Conservation (phyloP, 2,113 vertebrate genomes). For the Leptosomus discolor region DNA sequence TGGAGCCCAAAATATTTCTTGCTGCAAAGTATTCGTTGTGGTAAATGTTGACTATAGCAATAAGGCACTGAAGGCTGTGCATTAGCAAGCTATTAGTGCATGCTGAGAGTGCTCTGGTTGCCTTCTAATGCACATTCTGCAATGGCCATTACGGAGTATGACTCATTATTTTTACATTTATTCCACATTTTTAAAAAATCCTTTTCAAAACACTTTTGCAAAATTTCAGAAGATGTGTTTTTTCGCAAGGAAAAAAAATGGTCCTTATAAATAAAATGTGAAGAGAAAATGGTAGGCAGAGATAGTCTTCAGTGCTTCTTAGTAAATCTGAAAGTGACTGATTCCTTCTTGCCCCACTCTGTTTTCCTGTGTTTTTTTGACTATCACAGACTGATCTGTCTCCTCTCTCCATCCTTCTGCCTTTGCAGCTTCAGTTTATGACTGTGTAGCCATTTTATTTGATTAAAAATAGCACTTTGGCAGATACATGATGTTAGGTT, state of each 20-base stretch:
- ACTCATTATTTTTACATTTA: conserved; percentile 65
- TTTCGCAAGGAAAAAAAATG: not conserved
- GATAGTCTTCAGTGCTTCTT: not conserved
- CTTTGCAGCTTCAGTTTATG: not conserved
- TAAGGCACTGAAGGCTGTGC: conserved; percentile 45
- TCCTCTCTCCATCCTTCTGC: not conserved
- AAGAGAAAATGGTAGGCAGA: not conserved
- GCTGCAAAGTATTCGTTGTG: conserved; percentile 36
- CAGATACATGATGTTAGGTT: not conserved
- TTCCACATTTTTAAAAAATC: conserved; percentile 58
- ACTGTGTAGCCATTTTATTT: not conserved
- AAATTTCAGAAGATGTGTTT: conserved; percentile 1
- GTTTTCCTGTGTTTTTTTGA: not conserved
- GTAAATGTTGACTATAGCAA: conserved; percentile 58
- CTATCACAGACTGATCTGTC: not conserved
- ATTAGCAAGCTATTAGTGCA: conserved; percentile 58
- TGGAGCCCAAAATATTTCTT: conserved; percentile 61
- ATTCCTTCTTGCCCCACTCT: not conserved
- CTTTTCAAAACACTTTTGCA: conserved; percentile 41
- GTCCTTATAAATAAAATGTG: not conserved
- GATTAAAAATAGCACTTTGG: not conserved
- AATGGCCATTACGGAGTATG: conserved; percentile 41
- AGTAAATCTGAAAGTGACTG: not conserved
- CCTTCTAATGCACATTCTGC: conserved; percentile 51
- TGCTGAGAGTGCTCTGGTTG: conserved; percentile 56